Evolutionary conservation across 2,888 invertebrate species (phyloP).

Genomic region (Amiota minor): DNA sequence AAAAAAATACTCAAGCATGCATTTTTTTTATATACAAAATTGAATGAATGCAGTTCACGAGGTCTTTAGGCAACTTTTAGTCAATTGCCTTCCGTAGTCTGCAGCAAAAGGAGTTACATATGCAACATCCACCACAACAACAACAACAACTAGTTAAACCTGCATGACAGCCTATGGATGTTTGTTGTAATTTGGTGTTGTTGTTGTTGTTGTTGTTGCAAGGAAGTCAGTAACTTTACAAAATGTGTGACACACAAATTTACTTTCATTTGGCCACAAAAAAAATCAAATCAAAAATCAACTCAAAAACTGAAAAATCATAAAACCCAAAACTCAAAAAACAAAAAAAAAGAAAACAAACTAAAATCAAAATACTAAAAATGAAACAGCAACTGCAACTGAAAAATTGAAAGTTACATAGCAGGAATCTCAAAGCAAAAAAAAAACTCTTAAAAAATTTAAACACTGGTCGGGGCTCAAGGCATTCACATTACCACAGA

Average conservation of each 20-base stretch:
- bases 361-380: background rate
- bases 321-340: conserved; percentile 14
- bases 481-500: no score
- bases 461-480: no score
- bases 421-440: no score
- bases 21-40: background rate
- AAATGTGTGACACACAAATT: conserved; percentile 21
- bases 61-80: conserved; percentile 21
- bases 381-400: background rate
- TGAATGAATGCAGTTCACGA: conserved; percentile 38
- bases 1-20: background rate
- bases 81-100: conserved; percentile 11
- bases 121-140: conserved; percentile 14
- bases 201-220: background rate
- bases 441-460: no score
- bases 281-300: conserved; percentile 25
- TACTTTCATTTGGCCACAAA: conserved; percentile 22
- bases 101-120: conserved; percentile 9
- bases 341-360: background rate
- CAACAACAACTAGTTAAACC: conserved; percentile 36
- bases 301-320: conserved; percentile 8
- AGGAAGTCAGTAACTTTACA: conserved; percentile 4
- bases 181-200: background rate
- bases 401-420: background rate
- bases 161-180: conserved; percentile 25